Conservation (phyloP, 2,888 invertebrate genomes). For the Hirtodrosophila alboralis region DNA sequence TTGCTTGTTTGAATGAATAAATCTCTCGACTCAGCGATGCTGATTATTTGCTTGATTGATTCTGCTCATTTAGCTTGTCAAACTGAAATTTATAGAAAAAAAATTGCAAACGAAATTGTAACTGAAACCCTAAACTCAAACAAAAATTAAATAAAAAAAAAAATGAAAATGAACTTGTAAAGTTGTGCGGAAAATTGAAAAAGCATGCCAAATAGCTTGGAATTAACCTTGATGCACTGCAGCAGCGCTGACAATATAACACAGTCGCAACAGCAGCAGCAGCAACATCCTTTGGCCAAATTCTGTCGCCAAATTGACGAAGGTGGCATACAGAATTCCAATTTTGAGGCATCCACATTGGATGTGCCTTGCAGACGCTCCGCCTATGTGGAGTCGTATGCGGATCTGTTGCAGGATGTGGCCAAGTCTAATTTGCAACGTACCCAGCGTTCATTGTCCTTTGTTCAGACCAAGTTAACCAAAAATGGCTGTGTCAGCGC, state of each 20-base stretch:
- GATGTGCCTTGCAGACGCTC: slow-evolving; percentile 51
- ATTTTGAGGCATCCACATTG: slow-evolving; percentile 40
- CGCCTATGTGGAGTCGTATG: slow-evolving; percentile 50
- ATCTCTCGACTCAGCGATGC: slow-evolving; percentile 6
- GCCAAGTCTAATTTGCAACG: slow-evolving; percentile 28
- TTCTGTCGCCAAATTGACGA: slow-evolving; percentile 2
- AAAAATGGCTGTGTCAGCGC: slow-evolving; percentile 79
- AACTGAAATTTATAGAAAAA: slow-evolving; percentile 20
- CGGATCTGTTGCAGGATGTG: slow-evolving; percentile 60
- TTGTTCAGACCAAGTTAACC: slow-evolving; percentile 78
- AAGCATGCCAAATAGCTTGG: slow-evolving; percentile 46
- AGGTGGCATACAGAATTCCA: slow-evolving; percentile 45
- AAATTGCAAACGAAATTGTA: not conserved
- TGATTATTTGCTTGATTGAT: slow-evolving; percentile 38
- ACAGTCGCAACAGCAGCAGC: slow-evolving; percentile 10
- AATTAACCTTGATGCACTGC: slow-evolving; percentile 65
- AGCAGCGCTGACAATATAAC: slow-evolving; percentile 61
- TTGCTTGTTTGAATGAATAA: not conserved
- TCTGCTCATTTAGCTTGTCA: slow-evolving; percentile 18
- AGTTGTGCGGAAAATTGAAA: slow-evolving; percentile 1
- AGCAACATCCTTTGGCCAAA: not conserved
- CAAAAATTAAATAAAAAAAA: no score
- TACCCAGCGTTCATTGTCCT: slow-evolving; percentile 64
- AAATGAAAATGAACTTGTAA: slow-evolving; percentile 30
- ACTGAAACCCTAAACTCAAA: not conserved